Conservation (phyloP, 2,888 invertebrate genomes). For the Trilocha varians region DNA sequence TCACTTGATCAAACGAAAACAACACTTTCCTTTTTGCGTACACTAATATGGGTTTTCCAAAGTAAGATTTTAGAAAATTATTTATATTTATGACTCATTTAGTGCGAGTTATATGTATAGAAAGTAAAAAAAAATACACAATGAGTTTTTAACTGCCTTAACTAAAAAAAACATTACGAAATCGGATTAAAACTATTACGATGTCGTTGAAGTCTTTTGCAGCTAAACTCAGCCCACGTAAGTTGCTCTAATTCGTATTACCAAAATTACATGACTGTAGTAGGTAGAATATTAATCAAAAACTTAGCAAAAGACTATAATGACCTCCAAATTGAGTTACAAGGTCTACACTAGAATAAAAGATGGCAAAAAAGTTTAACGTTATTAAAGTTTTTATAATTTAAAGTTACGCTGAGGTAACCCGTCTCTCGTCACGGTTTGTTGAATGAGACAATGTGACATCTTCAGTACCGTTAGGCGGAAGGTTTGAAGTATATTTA, state of each 20-base stretch:
- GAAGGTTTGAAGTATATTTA: neutral
- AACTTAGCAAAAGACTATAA: neutral
- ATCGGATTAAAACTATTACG: neutral
- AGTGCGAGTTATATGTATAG: too few species aligned
- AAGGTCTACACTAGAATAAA: conserved; percentile 5
- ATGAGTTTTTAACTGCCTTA: too few species aligned
- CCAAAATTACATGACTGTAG: neutral
- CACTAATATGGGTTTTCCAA: too few species aligned
- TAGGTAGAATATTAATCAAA: neutral
- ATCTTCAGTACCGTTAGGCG: conserved; percentile 26
- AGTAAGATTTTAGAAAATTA: too few species aligned
- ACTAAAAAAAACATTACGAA: too few species aligned
- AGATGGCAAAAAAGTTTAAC: conserved; percentile 1
- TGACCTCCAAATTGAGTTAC: conserved; percentile 2
- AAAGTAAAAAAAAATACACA: too few species aligned
- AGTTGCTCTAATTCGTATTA: neutral
- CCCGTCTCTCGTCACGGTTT: conserved; percentile 26
- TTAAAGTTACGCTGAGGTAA: conserved; percentile 13
- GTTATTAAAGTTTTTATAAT: conserved; percentile 2
- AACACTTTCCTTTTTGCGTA: too few species aligned
- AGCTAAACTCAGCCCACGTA: neutral
- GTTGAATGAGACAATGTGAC: conserved; percentile 19
- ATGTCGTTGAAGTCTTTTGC: conserved; percentile 9
- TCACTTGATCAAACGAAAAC: too few species aligned
- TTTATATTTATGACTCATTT: too few species aligned